Evolutionary conservation across 2,888 invertebrate genomes (phyloP), one percentile per base, ranked within the genome.

Genomic region (Onthophagus sagittarius): DNA sequence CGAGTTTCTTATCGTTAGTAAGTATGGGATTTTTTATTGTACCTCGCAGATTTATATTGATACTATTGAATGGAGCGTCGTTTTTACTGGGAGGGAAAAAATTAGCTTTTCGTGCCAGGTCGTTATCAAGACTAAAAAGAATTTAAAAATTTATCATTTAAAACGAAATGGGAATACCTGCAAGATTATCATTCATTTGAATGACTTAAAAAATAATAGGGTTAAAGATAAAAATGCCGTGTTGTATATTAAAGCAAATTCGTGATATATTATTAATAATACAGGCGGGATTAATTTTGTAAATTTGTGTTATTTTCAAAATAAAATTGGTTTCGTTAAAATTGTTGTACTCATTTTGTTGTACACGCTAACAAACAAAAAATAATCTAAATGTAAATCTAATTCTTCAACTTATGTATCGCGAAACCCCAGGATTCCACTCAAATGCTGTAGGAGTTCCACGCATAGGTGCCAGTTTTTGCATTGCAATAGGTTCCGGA

Each of bases 11-110:
- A 70, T 78, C 14, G 62, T 74, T 7, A 73, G 77, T 62, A 74
- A 73, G n/a, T 72, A 64, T 11, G 78, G 78, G 0, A 73, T 78
- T 6, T 78, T 78, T 71, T 75, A 75, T 32, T 77, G 77, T 62
- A 72, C 72, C 3, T 65, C 74, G 62, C 71, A 71, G 15, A 11
- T 72, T 11, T 67, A 73, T 15, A 73, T 63, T 13, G 71, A 62
- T 33, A 72, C 71, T 14, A 72, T 76, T 11, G 76, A 77, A 33
- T 78, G 77, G 77, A 69, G 63, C 33, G 77, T 77, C 14, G 39
- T 64, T 15, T 76, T 76, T 62, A 75, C 76, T 71, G 77, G 77
- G 1, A 65, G 72, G 53, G 74, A 76, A 7, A 71, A 72, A 39
- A 74, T 77, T 14, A 75, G 71, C 70, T 76, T 77, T 71, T 71